Conservation (phyloP, 2,797 vertebrate genomes). For the Corythornis leucogaster region DNA sequence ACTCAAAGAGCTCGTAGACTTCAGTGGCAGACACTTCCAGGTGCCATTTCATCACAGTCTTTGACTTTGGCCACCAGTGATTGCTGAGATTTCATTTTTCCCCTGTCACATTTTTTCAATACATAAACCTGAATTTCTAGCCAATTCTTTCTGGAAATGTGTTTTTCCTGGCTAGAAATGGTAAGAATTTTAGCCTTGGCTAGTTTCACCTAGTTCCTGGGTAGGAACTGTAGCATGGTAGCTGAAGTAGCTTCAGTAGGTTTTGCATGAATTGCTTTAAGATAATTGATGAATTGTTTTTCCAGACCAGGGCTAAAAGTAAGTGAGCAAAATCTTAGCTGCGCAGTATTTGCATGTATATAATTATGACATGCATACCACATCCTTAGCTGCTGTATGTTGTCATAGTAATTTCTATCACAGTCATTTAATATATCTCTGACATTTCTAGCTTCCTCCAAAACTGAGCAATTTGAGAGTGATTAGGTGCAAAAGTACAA, state of each 20-base stretch:
- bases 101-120: neutral
- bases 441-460: neutral
- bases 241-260: neutral
- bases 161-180: neutral
- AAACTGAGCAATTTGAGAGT: neutral
- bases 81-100: neutral
- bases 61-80: neutral
- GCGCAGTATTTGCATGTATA: neutral
- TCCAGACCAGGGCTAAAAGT: neutral
- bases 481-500: neutral
- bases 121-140: neutral
- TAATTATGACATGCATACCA: neutral
- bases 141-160: neutral
- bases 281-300: neutral
- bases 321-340: neutral
- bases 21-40: constrained; percentile 45
- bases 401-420: neutral
- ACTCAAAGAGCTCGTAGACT: constrained; percentile 40
- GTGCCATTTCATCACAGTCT: constrained; percentile 36
- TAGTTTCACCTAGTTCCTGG: neutral
- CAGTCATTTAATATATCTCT: too few species aligned
- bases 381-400: neutral
- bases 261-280: neutral
- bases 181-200: neutral
- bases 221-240: neutral